Conservation (phyloP, 2,797 vertebrate species). For the Pangasius krempfi region DNA sequence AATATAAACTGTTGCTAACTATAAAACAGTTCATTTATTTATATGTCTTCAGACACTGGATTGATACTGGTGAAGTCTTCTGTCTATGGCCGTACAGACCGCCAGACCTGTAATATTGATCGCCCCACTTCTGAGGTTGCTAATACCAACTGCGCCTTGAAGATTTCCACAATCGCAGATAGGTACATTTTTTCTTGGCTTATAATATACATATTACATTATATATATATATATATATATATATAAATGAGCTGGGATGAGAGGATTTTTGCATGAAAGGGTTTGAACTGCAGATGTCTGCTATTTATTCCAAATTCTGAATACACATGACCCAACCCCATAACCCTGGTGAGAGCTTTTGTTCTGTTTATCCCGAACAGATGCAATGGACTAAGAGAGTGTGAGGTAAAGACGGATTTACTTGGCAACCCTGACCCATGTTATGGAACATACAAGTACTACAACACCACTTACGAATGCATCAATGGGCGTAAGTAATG, state of each 20-base stretch:
- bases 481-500: neutral
- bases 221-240: neutral
- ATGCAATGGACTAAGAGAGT: neutral
- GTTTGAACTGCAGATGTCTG: neutral
- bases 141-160: constrained; percentile 45
- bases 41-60: constrained; percentile 46
- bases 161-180: rapidly evolving
- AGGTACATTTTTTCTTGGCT: constrained; percentile 6
- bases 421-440: constrained; percentile 4
- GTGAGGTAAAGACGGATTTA: neutral
- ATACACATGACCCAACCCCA: neutral
- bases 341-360: neutral
- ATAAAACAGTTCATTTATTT: neutral
- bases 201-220: neutral
- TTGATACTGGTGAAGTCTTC: constrained; percentile 58
- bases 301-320: neutral
- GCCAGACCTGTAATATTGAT: constrained; percentile 49
- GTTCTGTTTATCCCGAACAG: neutral
- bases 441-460: constrained; percentile 8
- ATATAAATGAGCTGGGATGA: no score
- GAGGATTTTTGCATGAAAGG: neutral
- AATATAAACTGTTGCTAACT: neutral
- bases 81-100: constrained; percentile 59
- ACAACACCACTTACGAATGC: constrained; percentile 13
- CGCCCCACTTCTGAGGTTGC: neutral